A percentile compares a stretch with the other conserved stretches of the same genome.
Evolutionary conservation across 2,113 vertebrate genomes (phyloP).

Genomic region (Passer montanus): DNA sequence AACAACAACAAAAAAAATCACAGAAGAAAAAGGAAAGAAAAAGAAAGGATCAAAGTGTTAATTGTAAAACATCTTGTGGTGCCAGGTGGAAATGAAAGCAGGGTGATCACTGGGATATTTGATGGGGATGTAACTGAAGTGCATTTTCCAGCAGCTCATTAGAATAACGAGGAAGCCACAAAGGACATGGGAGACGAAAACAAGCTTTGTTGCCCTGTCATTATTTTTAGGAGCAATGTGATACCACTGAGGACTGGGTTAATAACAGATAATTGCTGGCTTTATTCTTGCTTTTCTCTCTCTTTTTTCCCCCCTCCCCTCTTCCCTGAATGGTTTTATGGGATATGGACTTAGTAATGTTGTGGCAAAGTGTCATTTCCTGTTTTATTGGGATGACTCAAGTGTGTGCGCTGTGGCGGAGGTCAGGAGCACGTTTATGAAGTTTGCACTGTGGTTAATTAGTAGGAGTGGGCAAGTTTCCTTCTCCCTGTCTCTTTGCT

Average conservation of each 20-base stretch:
- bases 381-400: constrained; percentile 67
- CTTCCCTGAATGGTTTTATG: constrained; percentile 58
- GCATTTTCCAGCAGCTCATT: constrained; percentile 37
- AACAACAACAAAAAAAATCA: neutral
- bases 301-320: accelerated
- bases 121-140: neutral
- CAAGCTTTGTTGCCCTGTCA: constrained; percentile 49
- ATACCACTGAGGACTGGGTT: constrained; percentile 18
- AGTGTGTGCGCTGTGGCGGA: neutral
- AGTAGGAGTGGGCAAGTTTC: constrained; percentile 47
- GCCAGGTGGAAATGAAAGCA: constrained; percentile 58
- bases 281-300: constrained; percentile 32
- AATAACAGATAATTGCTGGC: constrained; percentile 57
- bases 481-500: neutral
- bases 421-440: constrained; percentile 60
- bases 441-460: constrained; percentile 73
- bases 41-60: constrained; percentile 46
- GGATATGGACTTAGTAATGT: constrained; percentile 67
- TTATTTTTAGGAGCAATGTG: constrained; percentile 55
- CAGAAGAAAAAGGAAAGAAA: neutral
- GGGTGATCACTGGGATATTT: constrained; percentile 28
- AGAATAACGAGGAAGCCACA: constrained; percentile 36
- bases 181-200: constrained; percentile 18
- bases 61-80: neutral
- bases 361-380: constrained; percentile 69